These are phyloP conservation scores for Lapara coniferarum DNA, from an alignment of 2,888 invertebrate genomes.

Conservation along the genomic window DNA sequence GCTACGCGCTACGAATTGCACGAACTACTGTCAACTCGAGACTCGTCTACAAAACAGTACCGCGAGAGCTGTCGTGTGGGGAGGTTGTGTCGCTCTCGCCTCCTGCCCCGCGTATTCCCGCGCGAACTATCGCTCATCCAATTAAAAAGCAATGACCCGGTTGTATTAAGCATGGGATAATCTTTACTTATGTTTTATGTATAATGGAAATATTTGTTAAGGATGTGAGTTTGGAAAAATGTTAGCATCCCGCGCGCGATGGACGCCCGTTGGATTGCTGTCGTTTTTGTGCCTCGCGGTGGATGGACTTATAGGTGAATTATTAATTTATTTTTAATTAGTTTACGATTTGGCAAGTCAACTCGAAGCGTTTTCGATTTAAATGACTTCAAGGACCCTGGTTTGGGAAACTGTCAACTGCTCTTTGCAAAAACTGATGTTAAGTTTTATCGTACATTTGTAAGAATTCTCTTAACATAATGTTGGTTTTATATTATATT, in stretches of 20 bases:
- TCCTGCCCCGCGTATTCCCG: slow-evolving; percentile 60
- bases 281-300: slow-evolving; percentile 59
- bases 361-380: not conserved
- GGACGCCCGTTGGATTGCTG: slow-evolving; percentile 67
- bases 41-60: slow-evolving; percentile 53
- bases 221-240: slow-evolving; percentile 77
- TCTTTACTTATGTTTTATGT: slow-evolving; percentile 56
- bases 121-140: slow-evolving; percentile 68
- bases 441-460: too few species aligned
- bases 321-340: slow-evolving; percentile 14
- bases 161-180: slow-evolving; percentile 60
- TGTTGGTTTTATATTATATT: too few species aligned
- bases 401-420: not conserved
- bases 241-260: slow-evolving; percentile 68
- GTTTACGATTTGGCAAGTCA: not conserved
- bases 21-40: slow-evolving; percentile 18
- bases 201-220: slow-evolving; percentile 51
- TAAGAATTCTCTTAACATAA: too few species aligned
- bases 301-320: slow-evolving; percentile 75
- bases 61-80: slow-evolving; percentile 51
- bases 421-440: too few species aligned
- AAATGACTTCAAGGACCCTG: not conserved
- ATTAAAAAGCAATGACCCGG: slow-evolving; percentile 65
- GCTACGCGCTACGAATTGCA: slow-evolving; percentile 50
- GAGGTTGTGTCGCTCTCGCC: slow-evolving; percentile 44